Evolutionary conservation across 1,140 invertebrate species (phyloP).

Genomic region (Arctopsyche grandis): DNA sequence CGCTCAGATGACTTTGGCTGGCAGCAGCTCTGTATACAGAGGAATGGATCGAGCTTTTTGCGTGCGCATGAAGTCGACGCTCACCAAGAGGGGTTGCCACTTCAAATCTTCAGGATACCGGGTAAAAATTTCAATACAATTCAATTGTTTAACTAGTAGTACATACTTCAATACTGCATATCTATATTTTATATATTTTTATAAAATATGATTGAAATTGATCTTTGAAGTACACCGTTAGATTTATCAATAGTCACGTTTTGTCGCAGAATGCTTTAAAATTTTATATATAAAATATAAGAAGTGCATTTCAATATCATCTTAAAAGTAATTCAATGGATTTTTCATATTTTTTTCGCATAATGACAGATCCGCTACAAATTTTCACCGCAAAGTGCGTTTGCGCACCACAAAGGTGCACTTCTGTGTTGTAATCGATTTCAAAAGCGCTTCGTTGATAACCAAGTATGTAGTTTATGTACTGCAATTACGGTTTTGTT

Average conservation of each 20-base stretch:
- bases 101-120: conserved; percentile 98
- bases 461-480: neutral
- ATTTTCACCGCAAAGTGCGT: conserved; percentile 6
- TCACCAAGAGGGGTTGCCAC: conserved; percentile 97
- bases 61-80: conserved; percentile 96
- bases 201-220: neutral
- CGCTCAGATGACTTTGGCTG: conserved; percentile 83
- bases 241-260: neutral
- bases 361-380: neutral
- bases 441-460: conserved; percentile 1
- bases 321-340: no score
- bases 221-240: neutral
- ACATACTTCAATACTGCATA: neutral
- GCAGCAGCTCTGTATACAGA: conserved; percentile 77
- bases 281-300: neutral
- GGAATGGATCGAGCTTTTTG: conserved; percentile 94
- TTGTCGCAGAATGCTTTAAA: neutral
- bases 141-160: neutral
- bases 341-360: neutral
- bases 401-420: neutral
- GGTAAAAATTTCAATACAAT: conserved; percentile 74
- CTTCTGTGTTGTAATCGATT: neutral
- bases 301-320: no score
- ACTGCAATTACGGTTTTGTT: neutral
- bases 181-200: neutral